Evolutionary conservation across 2,797 vertebrate species (phyloP).

Genomic region (Astyanax mexicanus): DNA sequence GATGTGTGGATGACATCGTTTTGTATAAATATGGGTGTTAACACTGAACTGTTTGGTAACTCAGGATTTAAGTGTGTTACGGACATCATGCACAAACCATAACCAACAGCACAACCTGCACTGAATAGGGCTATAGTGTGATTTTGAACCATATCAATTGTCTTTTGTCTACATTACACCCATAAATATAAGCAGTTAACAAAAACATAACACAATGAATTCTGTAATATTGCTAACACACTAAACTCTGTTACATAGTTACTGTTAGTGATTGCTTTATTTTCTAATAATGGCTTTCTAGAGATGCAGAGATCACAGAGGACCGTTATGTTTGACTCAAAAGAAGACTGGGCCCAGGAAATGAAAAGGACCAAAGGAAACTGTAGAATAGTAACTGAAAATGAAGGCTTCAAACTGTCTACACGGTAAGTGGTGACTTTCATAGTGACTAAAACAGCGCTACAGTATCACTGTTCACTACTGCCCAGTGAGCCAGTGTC

Average conservation of each 20-base stretch:
- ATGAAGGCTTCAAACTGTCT: constrained; percentile 79
- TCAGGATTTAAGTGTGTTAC: too few species aligned
- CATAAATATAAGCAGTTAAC: too few species aligned
- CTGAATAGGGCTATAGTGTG: too few species aligned
- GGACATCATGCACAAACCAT: too few species aligned
- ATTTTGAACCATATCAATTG: too few species aligned
- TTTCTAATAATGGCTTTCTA: constrained; percentile 33
- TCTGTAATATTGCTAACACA: too few species aligned
- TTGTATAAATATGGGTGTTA: not conserved
- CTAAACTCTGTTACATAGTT: too few species aligned
- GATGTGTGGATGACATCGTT: not conserved
- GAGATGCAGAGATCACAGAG: constrained; percentile 53
- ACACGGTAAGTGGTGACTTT: constrained; percentile 74
- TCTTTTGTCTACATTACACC: too few species aligned
- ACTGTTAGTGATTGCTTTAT: too few species aligned
- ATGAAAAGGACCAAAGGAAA: constrained; percentile 83
- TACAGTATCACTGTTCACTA: not conserved
- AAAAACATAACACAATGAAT: too few species aligned
- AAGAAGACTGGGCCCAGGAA: constrained; percentile 84
- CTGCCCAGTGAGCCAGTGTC: not conserved
- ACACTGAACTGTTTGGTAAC: not conserved
- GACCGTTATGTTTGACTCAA: constrained; percentile 84
- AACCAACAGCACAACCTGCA: too few species aligned
- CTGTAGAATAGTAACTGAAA: constrained; percentile 79
- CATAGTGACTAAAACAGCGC: not conserved